Evolutionary conservation across 1,140 invertebrate genomes (phyloP), one percentile per base, ranked within the genome.

Genomic region (Pectinophora gossypiella): DNA sequence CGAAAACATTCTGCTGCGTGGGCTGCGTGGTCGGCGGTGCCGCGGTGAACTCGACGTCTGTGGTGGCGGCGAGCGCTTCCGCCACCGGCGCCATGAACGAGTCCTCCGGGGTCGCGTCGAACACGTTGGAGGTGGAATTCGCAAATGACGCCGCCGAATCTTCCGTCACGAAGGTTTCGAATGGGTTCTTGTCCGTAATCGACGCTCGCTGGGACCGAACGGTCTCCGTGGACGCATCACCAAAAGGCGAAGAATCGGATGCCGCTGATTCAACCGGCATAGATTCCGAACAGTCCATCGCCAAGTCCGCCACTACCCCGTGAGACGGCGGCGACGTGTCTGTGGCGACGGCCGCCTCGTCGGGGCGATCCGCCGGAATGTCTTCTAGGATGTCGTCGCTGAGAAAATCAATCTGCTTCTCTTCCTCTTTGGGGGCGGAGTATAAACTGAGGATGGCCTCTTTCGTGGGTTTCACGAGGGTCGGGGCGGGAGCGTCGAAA

Each of bases 401-500:
- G 10, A 91, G 61, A 45, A 91, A 86, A 68, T 91, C 90, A 7
- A 87, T 84, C 45, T 74, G 81, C 51, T 87, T 85, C 49, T 76
- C 81, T 67, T 84, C 79, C 58, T 85, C 79, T 58, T 88, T 87
- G 9, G 90, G 89, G 53, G 88, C 83, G 15, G 91, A 89, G 55
- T 92, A 92, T n/a, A 93, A 76, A 73, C 91, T 93, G 18, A 93
- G 69, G 35, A 93, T 93, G 53, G 90, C 92, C 68, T 91, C 90
- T 53, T 91, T 92, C 13, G 89, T 89, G 21, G 89, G 79, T 51
- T 88, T 88, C 1, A 74, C 54, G 6, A 55, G 36, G 1, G 65
- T 55, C 2, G 78, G 83, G 6, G 49, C 68, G 3, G 86, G 86
- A 18, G 86, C 85, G 50, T 89, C 86, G 54, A 88, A 89, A n/a